These are phyloP conservation scores for Eueides isabella DNA, from an alignment of 1,140 invertebrate species.

Conservation along the genomic window DNA sequence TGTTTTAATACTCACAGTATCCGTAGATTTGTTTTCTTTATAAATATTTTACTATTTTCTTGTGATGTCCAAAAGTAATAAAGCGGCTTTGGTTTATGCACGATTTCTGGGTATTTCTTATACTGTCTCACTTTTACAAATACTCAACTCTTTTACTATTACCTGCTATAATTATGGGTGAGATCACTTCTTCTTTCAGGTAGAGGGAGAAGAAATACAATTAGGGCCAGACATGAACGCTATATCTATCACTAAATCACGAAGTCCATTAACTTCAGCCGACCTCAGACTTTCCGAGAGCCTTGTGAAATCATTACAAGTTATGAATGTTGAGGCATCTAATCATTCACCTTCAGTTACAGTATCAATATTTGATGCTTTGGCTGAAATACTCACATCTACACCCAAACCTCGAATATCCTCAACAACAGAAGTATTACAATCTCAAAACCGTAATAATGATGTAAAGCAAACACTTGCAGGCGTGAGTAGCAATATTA, in stretches of 20 bases:
- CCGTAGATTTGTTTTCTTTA: slow-evolving; percentile 30
- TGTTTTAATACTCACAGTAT: slow-evolving; percentile 35
- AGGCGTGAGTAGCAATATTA: slow-evolving; percentile 75
- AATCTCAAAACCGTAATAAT: slow-evolving; percentile 64
- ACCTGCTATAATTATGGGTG: slow-evolving; percentile 73
- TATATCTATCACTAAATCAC: slow-evolving; percentile 79
- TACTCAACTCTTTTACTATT: slow-evolving; percentile 38
- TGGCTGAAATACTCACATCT: slow-evolving; percentile 81
- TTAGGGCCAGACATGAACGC: slow-evolving; percentile 79
- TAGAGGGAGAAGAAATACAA: slow-evolving; percentile 79
- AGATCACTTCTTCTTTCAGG: slow-evolving; percentile 81
- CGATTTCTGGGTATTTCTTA: slow-evolving; percentile 48
- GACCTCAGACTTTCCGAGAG: slow-evolving; percentile 79
- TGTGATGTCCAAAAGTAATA: slow-evolving; percentile 68
- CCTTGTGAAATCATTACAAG: slow-evolving; percentile 71
- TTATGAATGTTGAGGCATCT: slow-evolving; percentile 81
- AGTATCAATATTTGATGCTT: slow-evolving; percentile 82
- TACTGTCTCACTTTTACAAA: slow-evolving; percentile 33
- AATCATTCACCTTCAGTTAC: slow-evolving; percentile 82
- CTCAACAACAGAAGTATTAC: slow-evolving; percentile 75
- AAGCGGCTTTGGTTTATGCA: slow-evolving; percentile 81
- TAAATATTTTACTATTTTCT: not conserved
- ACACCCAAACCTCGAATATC: slow-evolving; percentile 77
- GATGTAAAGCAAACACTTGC: slow-evolving; percentile 65
- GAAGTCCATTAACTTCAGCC: slow-evolving; percentile 75